These are phyloP conservation scores for Leptodactylus fallax DNA, from an alignment of 2,797 vertebrate genomes.

Conservation along the genomic window DNA sequence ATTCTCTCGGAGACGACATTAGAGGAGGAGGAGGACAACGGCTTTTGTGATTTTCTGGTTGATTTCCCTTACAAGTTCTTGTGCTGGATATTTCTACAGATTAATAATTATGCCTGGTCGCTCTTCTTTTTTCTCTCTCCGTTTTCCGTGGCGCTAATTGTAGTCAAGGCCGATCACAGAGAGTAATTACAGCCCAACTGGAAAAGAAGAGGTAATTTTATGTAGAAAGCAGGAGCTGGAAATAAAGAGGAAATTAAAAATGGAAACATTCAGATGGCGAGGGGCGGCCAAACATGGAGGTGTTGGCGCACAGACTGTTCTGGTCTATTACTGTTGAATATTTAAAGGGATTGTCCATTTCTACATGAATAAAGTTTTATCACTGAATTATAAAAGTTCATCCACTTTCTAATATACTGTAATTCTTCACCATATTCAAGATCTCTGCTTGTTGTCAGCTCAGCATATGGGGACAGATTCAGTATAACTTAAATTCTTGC, in stretches of 20 bases:
- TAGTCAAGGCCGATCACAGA: constrained; percentile 50
- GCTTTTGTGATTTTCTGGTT: constrained; percentile 45
- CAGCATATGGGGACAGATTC: background rate
- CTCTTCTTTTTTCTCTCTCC: constrained; percentile 21
- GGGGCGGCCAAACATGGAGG: background rate
- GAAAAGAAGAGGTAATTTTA: constrained; percentile 39
- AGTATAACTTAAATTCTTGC: background rate
- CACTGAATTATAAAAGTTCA: background rate
- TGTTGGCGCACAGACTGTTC: background rate
- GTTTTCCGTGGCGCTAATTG: constrained; percentile 50
- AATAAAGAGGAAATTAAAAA: constrained; percentile 43
- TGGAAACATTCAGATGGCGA: background rate
- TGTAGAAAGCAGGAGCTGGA: constrained; percentile 21
- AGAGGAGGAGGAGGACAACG: background rate
- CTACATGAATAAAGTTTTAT: background rate
- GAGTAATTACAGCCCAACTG: constrained; percentile 52
- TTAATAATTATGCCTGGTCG: constrained; percentile 39
- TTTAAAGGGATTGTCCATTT: background rate
- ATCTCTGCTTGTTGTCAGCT: background rate
- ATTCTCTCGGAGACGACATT: background rate
- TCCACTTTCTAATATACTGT: too few species aligned
- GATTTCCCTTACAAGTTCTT: constrained; percentile 39
- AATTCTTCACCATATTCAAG: background rate
- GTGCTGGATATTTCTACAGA: background rate
- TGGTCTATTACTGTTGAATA: background rate